Base-by-base conservation (phyloP, 1,140 invertebrate genomes). In the Colletes latitarsis region DNA sequence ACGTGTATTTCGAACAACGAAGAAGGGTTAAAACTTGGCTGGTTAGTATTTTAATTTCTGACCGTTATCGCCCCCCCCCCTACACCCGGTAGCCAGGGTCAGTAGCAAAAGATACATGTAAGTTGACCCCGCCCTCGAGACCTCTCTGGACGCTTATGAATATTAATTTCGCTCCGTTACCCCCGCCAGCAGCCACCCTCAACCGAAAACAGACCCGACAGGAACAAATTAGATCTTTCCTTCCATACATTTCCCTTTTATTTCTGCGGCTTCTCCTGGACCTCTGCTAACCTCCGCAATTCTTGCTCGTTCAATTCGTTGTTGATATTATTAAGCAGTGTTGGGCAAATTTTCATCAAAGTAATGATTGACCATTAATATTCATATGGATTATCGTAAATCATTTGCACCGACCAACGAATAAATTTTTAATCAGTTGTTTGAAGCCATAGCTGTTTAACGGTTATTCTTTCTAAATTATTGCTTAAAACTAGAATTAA, bases 191-290 rank as follows among this genome's bases (percentile, higher is more conserved):
- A 30, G 15, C 81, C 78, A 58, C 79, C 77, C 74, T 58, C 87
- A 84, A 77, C 82, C 89, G 88, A 91, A 90, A 91, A 89, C 88
- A 91, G 88, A 90, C 88, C 88, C 89, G 92, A 93, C 93, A 92
- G 92, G 92, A 93, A 93, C 93, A 93, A 93, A 93, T 93, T 93
- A 93, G 92, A 93, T 92, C 92, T 93, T 93, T 92, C 92, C 92
- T 93, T 93, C 91, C 91, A 92, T 93, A 92, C 89, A 93, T 93
- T 93, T 92, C 90, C 92, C 91, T 93, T 93, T 93, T 93, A 93
- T 93, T 92, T 88, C 84, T 79, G 60, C 75, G 57, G 69, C 63
- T 86, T 74, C 86, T 84, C 84, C 62, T 73, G 73, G 78, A 77
- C 57, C 75, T 55, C 76, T 49, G 63, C 62, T 64, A 62, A 74